Evolutionary conservation across 2,888 invertebrate genomes (phyloP), one percentile per base, ranked within the genome.

Genomic region (Elysia crispata): DNA sequence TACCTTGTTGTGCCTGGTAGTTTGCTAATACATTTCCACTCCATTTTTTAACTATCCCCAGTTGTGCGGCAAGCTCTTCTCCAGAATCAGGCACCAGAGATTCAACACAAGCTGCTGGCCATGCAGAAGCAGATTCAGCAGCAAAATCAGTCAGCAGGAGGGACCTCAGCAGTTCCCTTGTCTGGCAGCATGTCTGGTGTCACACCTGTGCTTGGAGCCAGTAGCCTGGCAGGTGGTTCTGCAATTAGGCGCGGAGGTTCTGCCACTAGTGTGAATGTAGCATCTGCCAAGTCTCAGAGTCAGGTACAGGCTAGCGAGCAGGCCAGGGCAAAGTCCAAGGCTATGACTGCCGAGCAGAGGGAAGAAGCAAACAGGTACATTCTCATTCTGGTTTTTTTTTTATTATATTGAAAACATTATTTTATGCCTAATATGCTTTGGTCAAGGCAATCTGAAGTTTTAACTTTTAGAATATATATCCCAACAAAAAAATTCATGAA

Each of bases 11-110:
- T n/a, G n/a, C n/a, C n/a, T n/a, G n/a, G n/a, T n/a, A n/a, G n/a
- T n/a, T n/a, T n/a, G n/a, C n/a, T n/a, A n/a, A n/a, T n/a, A n/a
- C n/a, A n/a, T n/a, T n/a, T n/a, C n/a, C n/a, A 76, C 30, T 25
- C 6, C 25, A n/a, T 76, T 6, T 5, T 31, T 5, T 41, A 28
- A 73, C 77, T 72, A 81, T 83, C 93, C 93, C 78, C 93, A 97
- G 97, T 97, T 20, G 97, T 98, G 87, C 95, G 96, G 92, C 97
- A 96, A 92, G 97, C 97, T n/a, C 93, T 98, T 82, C 96, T 96
- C 92, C 97, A 97, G 89, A 97, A 97, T 91, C 94, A 97, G 31
- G 96, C 96, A 91, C 97, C 97, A 0, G 97, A 97, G 92, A 96
- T 97, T 84, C 97, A 97, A 91, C 97, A 97, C 89, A 98, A 97